Conservation (phyloP, 2,888 invertebrate species). For the Aporophyla lueneburgensis region DNA sequence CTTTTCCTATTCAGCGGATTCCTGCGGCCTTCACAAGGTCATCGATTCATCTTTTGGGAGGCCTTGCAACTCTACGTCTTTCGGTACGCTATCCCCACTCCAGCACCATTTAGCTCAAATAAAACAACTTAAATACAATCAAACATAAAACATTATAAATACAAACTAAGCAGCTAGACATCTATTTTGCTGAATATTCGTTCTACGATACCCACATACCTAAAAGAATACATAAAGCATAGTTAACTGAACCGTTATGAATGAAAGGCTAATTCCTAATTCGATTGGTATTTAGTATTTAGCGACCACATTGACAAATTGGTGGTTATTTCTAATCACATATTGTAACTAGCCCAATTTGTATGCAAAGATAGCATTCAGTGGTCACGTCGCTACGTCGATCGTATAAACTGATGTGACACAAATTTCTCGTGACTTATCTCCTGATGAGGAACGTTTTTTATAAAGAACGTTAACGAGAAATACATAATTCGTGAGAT, state of each 20-base stretch:
- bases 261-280: constrained; percentile 39
- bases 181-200: not conserved
- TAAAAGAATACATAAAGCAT: not conserved
- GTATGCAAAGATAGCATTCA: constrained; percentile 40
- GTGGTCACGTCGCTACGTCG: constrained; percentile 26
- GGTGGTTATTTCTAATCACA: constrained; percentile 53
- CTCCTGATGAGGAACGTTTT: not conserved
- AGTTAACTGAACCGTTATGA: constrained; percentile 9
- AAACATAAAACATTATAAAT: too few species aligned
- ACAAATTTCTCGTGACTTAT: not conserved
- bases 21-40: too few species aligned
- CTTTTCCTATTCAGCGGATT: too few species aligned
- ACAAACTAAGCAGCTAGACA: too few species aligned
- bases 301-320: constrained; percentile 42
- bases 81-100: too few species aligned
- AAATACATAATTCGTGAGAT: not conserved
- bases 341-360: constrained; percentile 34
- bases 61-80: too few species aligned
- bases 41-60: too few species aligned
- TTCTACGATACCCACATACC: not conserved
- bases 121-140: too few species aligned
- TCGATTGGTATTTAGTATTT: constrained; percentile 31
- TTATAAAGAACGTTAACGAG: not conserved
- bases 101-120: too few species aligned
- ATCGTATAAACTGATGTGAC: constrained; percentile 16